Conservation (phyloP, 2,888 invertebrate genomes). For the Hofmannophila pseudospretella region DNA sequence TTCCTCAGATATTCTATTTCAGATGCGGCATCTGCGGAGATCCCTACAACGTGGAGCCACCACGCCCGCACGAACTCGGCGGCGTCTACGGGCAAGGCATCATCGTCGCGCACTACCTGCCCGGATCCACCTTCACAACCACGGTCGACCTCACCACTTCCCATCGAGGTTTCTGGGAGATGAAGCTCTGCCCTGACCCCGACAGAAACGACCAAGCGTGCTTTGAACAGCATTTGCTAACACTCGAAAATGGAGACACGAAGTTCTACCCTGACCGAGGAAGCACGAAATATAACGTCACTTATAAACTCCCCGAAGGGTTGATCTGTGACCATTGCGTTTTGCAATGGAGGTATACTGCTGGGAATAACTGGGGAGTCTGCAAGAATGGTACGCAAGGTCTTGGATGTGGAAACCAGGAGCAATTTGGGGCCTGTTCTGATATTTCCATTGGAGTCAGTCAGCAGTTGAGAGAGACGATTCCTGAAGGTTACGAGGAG, state of each 20-base stretch:
- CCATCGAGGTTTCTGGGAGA: constrained; percentile 90
- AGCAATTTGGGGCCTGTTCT: constrained; percentile 89
- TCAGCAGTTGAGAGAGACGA: constrained; percentile 14
- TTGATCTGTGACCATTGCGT: constrained; percentile 88
- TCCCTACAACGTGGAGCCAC: constrained; percentile 82
- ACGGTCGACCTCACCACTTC: constrained; percentile 88
- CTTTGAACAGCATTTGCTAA: constrained; percentile 82
- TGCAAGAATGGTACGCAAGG: constrained; percentile 83
- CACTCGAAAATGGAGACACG: constrained; percentile 70
- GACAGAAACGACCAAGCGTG: constrained; percentile 83
- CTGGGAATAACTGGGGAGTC: constrained; percentile 89
- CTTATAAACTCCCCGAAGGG: constrained; percentile 77
- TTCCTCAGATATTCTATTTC: too few relatives aligned
- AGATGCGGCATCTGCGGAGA: constrained; percentile 91
- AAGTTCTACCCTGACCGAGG: constrained; percentile 84
- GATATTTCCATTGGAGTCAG: constrained; percentile 77
- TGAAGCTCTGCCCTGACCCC: constrained; percentile 86
- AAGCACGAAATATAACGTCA: constrained; percentile 82
- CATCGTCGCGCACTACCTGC: constrained; percentile 83
- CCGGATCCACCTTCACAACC: constrained; percentile 80
- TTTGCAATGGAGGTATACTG: constrained; percentile 91
- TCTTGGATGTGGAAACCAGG: constrained; percentile 91
- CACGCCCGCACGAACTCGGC: constrained; percentile 88
- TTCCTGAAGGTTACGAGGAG: constrained; percentile 27
- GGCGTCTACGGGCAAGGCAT: constrained; percentile 87